Percentiles rank a stretch among this genome's conserved stretches.
These are phyloP conservation scores for Hipposideros larvatus DNA, from an alignment of 2,797 vertebrate species.

Conservation along the genomic window DNA sequence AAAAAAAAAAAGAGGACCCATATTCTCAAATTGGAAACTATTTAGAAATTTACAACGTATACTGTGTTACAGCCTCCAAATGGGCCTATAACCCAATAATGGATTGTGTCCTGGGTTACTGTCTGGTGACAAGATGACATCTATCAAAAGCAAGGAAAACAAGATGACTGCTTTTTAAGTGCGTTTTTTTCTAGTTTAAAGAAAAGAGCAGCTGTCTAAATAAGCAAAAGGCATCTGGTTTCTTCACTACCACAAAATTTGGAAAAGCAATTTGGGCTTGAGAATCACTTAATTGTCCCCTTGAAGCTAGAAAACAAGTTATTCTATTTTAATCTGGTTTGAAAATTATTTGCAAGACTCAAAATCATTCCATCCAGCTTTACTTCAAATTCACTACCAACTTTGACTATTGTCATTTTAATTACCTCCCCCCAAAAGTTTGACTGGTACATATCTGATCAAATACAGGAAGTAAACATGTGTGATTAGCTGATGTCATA, in stretches of 20 bases:
- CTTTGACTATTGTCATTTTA: background rate
- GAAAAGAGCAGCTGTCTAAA: slow-evolving; percentile 29
- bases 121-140: background rate
- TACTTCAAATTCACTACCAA: background rate
- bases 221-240: slow-evolving; percentile 55
- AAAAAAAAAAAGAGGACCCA: background rate
- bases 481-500: background rate
- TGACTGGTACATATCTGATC: background rate
- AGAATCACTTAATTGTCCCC: slow-evolving; percentile 43
- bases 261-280: slow-evolving; percentile 18
- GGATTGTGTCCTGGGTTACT: background rate
- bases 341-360: slow-evolving; percentile 53
- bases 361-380: slow-evolving; percentile 46
- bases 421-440: background rate
- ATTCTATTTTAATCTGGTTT: slow-evolving; percentile 46
- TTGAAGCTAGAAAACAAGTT: slow-evolving; percentile 43
- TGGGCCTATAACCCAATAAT: background rate
- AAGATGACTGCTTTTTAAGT: background rate
- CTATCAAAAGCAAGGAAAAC: slow-evolving; percentile 46
- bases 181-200: slow-evolving; percentile 19
- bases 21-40: background rate
- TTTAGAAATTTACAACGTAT: slow-evolving; percentile 46
- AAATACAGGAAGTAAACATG: background rate
- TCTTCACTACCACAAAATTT: slow-evolving; percentile 25
- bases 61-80: background rate